Evolutionary conservation across 2,888 invertebrate species (phyloP), one percentile per base, ranked within the genome.

Genomic region (Euclidia mi): DNA sequence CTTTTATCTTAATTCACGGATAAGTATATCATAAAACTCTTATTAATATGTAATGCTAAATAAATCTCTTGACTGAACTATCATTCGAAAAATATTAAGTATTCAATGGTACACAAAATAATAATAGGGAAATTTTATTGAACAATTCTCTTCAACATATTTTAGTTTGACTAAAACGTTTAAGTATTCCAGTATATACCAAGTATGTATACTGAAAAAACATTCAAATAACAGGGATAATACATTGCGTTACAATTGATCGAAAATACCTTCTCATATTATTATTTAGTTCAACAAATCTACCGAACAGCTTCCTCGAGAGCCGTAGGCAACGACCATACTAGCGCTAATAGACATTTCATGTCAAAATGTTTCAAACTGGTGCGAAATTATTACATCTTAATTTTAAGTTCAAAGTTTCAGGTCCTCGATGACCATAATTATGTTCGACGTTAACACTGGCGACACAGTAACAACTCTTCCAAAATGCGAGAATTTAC

Each of bases 201-300:
- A 41, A 41, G 25, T 41, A 40, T 40, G 20, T 40, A 25, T 10
- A 38, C 17, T 25, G 25, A 28, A 29, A 42, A 42, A 55, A 69
- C 55, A 52, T 40, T 53, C 34, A 35, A 35, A 45, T 49, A 68
- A 52, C 52, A 46, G 20, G 12, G 45, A 40, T 35, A 29, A 42
- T 42, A 29, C 17, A 11, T 15, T 29, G 28, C n/a, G 28, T 29
- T 28, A 43, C 31, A 47, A 34, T 35, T 31, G 15, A 56, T 31
- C n/a, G 51, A 45, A 49, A 20, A 18, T 14, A 9, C 32, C 29
- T 25, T 37, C 31, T 7, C 52, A 57, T 58, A 58, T 65, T 62
- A 74, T 51, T 74, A 74, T 70, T 74, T 74, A 71, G 71, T 65
- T 55, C 18, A 50, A 48, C 25, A 38, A 34, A 25, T 46, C 56